Percentiles rank a stretch among this genome's conserved stretches.
phyloP scores from a whole-genome alignment of 2,797 vertebrate genomes.

The Neosilurus hyrtlii region DNA sequence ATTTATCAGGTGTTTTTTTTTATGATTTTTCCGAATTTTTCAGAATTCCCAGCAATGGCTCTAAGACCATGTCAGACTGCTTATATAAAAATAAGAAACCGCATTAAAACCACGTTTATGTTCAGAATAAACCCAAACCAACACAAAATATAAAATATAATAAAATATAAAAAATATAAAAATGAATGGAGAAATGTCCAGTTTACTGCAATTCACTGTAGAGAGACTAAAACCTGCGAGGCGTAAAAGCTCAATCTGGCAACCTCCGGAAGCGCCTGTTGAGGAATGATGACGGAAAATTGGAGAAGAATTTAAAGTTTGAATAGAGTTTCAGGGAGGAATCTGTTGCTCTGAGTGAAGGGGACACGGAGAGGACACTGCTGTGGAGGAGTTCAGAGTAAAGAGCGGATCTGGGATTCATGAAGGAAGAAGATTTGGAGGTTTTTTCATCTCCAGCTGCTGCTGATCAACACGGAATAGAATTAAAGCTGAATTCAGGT shows the following conservation, averaged over 20 bases:
- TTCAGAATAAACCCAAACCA: background rate
- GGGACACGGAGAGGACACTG: too few relatives aligned
- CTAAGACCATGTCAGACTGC: background rate
- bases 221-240: fast-evolving
- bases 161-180: too few relatives aligned
- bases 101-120: background rate
- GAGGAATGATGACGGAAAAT: slow-evolving; percentile 1
- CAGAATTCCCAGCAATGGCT: background rate
- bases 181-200: too few relatives aligned
- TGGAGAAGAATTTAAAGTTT: too few relatives aligned
- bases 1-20: background rate
- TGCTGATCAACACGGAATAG: background rate
- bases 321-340: too few relatives aligned
- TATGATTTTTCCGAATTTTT: too few relatives aligned
- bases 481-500: too few relatives aligned
- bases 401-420: too few relatives aligned
- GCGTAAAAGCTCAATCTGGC: background rate
- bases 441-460: background rate
- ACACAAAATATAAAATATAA: background rate
- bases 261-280: background rate
- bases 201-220: background rate
- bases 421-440: background rate
- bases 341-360: too few relatives aligned
- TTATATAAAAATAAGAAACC: background rate
- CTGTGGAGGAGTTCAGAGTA: too few relatives aligned